Evolutionary conservation across 2,888 invertebrate genomes (phyloP), one percentile per base, ranked within the genome.

Genomic region (Neoscelio sp.): DNA sequence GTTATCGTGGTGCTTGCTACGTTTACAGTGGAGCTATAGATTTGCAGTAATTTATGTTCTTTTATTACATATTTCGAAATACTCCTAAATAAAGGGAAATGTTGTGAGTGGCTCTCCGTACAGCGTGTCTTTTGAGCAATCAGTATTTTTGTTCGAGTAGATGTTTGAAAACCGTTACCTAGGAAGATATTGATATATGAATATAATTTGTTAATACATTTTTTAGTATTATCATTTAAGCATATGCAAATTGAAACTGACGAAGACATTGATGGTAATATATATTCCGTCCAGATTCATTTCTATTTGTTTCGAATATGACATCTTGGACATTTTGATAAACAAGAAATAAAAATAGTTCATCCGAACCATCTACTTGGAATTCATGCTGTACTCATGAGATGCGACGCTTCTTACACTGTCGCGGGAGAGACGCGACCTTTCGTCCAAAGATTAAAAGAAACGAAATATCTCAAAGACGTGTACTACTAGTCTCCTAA

Each of bases 401-500:
- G 75, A 28, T 60, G 73, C 50, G 62, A 52, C 48, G 73, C 56
- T 76, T 73, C 23, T 73, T 52, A 7, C 35, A 42, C 64, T 76
- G 76, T 80, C 6, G 44, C 28, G 38, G 44, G 56, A 48, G 62
- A 65, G 54, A 64, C 15, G 62, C 58, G n/a, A 56, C 42, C 50
- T 62, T 75, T 68, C 44, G 35, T 28, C 52, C 58, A 54, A 64
- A 65, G 70, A 76, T 35, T 8, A 70, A 50, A 56, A n/a, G 38
- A 30, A 56, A 52, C 18, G 23, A 60, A 23, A 46, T 73, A 48
- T 62, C 52, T 50, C 52, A 42, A 65, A 58, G 67, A 65, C 62
- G 76, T 76, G 64, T 75, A 78, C 70, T 44, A 81, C 80, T 84
- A 84, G 85, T 83, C 78, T 80, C 81, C 77, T 82, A 82, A 83